phyloP scores from a whole-genome alignment of 2,797 vertebrate species.

The Catharus ustulatus region DNA sequence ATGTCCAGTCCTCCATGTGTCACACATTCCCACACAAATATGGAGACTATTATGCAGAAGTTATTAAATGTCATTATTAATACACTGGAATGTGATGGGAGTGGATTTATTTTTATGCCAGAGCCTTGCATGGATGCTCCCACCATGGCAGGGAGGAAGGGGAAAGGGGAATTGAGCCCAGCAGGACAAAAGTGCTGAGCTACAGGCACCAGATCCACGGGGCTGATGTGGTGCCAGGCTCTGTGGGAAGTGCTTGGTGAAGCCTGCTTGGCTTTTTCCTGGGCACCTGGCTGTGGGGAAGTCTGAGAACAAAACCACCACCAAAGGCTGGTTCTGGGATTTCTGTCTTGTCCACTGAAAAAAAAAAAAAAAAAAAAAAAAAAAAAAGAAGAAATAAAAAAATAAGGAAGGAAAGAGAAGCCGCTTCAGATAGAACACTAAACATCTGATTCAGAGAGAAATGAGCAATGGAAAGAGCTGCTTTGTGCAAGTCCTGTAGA shows the following conservation, averaged over 20 bases:
- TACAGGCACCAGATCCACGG: neutral
- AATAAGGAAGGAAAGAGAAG: neutral
- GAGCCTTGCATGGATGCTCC: neutral
- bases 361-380: no score
- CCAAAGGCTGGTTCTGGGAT: neutral
- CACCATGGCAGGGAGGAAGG: neutral
- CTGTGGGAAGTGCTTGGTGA: neutral
- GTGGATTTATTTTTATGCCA: constrained; percentile 63
- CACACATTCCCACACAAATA: constrained; percentile 67
- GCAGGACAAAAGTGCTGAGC: neutral
- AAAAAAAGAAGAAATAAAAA: neutral
- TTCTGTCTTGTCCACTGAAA: neutral
- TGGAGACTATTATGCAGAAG: constrained; percentile 43
- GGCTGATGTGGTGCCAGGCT: neutral
- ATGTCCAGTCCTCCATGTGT: constrained; percentile 56
- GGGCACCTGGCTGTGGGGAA: neutral
- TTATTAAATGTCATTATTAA: constrained; percentile 73
- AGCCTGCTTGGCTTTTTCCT: neutral
- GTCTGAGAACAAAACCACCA: neutral
- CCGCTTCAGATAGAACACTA: neutral
- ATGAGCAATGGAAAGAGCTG: constrained; percentile 1
- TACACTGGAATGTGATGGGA: constrained; percentile 48
- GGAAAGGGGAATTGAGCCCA: neutral
- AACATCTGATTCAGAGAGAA: neutral
- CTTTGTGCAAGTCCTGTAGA: neutral